Evolutionary conservation across 2,888 invertebrate genomes (phyloP).

Genomic region (Diarsia rubi): DNA sequence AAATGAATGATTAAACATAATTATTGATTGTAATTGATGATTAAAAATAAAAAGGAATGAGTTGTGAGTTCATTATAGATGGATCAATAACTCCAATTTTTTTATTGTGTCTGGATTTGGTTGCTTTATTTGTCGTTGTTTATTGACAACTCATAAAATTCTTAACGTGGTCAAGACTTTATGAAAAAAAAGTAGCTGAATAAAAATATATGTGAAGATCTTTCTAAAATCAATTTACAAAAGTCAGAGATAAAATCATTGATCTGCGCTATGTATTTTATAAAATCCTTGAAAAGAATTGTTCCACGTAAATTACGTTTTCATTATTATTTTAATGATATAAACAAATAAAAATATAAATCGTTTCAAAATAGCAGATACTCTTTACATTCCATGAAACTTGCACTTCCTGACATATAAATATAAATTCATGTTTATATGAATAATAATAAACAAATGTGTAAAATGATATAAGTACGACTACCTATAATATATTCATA

Average conservation of each 20-base stretch:
- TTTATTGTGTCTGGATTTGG: neutral
- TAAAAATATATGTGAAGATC: neutral
- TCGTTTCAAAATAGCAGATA: neutral
- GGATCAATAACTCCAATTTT: constrained; percentile 9
- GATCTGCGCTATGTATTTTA: neutral
- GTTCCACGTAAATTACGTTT: neutral
- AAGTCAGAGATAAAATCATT: neutral
- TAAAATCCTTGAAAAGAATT: neutral
- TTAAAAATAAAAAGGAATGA: constrained; percentile 21
- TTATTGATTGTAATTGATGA: constrained; percentile 42
- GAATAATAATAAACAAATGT: too few species aligned
- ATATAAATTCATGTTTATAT: too few species aligned
- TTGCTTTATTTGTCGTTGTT: neutral
- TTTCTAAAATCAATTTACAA: neutral
- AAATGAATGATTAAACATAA: constrained; percentile 36
- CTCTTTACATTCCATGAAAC: neutral
- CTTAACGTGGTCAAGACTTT: neutral
- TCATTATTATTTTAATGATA: neutral
- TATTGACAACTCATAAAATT: neutral
- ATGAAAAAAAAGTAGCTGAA: neutral
- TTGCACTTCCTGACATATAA: neutral
- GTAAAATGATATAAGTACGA: neutral
- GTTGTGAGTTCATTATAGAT: constrained; percentile 17
- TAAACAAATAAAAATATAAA: neutral
- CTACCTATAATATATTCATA: too few species aligned